Percentiles rank a stretch among this genome's conserved stretches.
Evolutionary conservation across 2,113 vertebrate species (phyloP).

Genomic region (Delphinus delphis): DNA sequence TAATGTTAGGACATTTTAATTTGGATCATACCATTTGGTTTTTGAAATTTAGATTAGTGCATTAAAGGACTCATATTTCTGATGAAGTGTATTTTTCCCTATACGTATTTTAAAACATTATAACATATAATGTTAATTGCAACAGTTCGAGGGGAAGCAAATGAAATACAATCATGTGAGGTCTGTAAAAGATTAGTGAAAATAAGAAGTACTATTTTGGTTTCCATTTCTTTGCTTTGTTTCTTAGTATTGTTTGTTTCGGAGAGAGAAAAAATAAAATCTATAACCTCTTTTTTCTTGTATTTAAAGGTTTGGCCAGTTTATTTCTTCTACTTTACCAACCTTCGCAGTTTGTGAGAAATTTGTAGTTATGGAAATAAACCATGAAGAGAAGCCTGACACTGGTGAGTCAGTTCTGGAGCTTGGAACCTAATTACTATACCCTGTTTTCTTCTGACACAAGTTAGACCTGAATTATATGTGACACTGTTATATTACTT

Average conservation of each 20-base stretch:
- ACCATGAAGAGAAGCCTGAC: conserved; percentile 95
- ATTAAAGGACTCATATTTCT: not conserved
- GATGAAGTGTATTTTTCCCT: not conserved
- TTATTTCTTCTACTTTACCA: conserved; percentile 97
- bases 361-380: conserved; percentile 98
- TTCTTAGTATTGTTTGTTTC: not conserved
- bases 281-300: conserved; percentile 44
- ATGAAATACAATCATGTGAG: not conserved
- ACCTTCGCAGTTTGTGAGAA: conserved; percentile 98
- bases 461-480: not conserved
- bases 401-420: conserved; percentile 85
- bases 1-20: not conserved
- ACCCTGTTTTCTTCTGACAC: not conserved
- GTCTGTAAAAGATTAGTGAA: not conserved
- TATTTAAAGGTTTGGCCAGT: conserved; percentile 93
- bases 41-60: not conserved
- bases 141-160: not conserved
- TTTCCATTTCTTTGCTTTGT: not conserved
- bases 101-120: not conserved
- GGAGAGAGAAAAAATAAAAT: conserved; percentile 34
- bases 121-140: not conserved
- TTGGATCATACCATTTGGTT: not conserved
- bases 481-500: not conserved
- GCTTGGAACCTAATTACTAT: not conserved
- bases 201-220: not conserved